Percentiles rank a stretch among this genome's conserved stretches.
phyloP scores from a whole-genome alignment of 2,888 invertebrate genomes.

The Idaea biselata region DNA sequence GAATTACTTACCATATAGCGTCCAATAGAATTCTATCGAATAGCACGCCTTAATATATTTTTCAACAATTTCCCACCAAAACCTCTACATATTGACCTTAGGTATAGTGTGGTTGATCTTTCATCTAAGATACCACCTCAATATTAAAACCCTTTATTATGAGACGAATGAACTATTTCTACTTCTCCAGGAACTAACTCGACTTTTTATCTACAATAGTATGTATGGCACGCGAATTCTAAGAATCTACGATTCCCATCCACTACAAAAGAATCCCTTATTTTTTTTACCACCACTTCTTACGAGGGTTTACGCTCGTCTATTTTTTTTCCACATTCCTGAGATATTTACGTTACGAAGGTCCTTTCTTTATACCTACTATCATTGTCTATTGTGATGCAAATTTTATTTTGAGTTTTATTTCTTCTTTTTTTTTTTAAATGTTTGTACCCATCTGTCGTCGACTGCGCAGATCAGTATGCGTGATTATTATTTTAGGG shows the following conservation, averaged over 20 bases:
- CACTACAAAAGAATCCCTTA: slow-evolving; percentile 53
- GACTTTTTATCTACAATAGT: slow-evolving; percentile 48
- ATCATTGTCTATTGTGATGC: slow-evolving; percentile 20
- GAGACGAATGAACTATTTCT: neutral
- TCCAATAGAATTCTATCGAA: neutral
- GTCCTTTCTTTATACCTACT: slow-evolving; percentile 50
- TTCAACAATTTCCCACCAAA: neutral
- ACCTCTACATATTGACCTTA: neutral
- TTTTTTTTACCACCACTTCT: slow-evolving; percentile 56
- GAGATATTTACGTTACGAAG: slow-evolving; percentile 67
- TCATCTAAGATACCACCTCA: neutral
- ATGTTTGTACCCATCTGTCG: neutral
- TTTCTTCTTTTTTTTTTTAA: slow-evolving; percentile 10
- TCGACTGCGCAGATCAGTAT: slow-evolving; percentile 4
- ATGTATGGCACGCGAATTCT: slow-evolving; percentile 76
- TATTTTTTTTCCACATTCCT: slow-evolving; percentile 68
- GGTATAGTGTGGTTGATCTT: neutral
- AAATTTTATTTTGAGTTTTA: slow-evolving; percentile 10
- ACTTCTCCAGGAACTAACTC: slow-evolving; percentile 46
- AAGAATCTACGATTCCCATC: slow-evolving; percentile 71
- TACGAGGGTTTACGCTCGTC: slow-evolving; percentile 62
- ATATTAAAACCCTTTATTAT: neutral
- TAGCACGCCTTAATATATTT: neutral
- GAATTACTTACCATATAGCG: neutral
- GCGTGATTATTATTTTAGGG: too few species aligned